Base-by-base conservation (phyloP, 2,113 vertebrate genomes). In the Rhinolophus ferrumequinum region DNA sequence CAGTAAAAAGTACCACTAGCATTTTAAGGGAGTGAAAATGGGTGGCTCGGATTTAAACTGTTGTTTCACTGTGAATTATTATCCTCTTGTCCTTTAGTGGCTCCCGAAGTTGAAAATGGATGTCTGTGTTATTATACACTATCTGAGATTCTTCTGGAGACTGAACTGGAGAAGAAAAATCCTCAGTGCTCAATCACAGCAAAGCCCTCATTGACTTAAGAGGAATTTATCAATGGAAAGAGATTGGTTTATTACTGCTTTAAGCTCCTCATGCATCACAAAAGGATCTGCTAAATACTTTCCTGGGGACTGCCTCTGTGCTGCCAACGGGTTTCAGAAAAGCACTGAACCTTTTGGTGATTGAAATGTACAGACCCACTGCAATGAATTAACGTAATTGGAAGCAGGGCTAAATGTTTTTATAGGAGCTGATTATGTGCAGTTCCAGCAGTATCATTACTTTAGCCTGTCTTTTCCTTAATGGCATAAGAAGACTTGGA, bases 251-350 rank as follows among this genome's bases (percentile, higher is more conserved):
- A 97, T 96, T 96, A 93, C 12, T 35, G 12, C 73, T 84, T 35
- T 92, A 84, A 93, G 24, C n/a, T 96, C 92, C 88, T 97, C 77
- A 41, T 75, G 10, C 35, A 66, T 95, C 97, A 73, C 35, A 82
- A 96, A 67, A 89, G 44, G 97, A 97, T 84, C 97, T 97, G 97
- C 93, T 97, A 95, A 98, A 97, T 96, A 94, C 88, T 97, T 98
- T 98, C 92, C 89, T 92, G 50, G 94, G 79, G 38, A 80, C 90
- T 91, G 33, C 11, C 86, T 35, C 3, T 52, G 21, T 88, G 79
- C 84, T 95, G 38, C 50, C 94, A 87, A 96, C 90, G 76, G 54
- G 28, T 41, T 96, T 98, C 58, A 8, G 80, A 94, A 70, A 95
- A 88, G 12, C 56, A 95, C 0, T 81, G 86, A 95, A 33, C 66